Base-by-base conservation (phyloP, 2,888 invertebrate species). In the Amphipyra tragopoginis region DNA sequence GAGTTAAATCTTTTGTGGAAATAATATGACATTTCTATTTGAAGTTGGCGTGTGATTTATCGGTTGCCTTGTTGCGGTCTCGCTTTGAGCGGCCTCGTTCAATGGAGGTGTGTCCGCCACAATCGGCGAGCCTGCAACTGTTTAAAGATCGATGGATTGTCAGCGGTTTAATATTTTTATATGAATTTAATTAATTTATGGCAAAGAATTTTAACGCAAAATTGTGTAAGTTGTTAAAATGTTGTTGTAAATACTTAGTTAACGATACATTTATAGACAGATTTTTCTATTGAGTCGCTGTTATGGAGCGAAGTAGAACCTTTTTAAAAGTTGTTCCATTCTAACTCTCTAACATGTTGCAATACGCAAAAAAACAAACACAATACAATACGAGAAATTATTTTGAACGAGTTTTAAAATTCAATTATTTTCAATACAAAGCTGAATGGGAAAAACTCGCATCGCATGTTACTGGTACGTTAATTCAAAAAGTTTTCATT, bases 21-120 rank as follows among this genome's bases (percentile, higher is more conserved):
- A 94, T 95, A 95, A 95, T 95, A 94, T 95, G 95, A 95, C 95
- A 91, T 94, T 95, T 95, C 95, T 95, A 95, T 95, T 95, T 93
- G 93, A 94, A 94, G 95, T 93, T 92, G 89, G 86, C 88, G 86
- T 75, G 86, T 95, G 95, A 95, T 95, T 95, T 95, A 95, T 95
- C 90, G 94, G 93, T 81, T 87, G 88, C 88, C 87, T 87, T 89
- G 87, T 87, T 88, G 89, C 80, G 89, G 89, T 87, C 82, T 83
- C 81, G 83, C 77, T 82, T 82, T 81, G 77, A 82, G 78, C 78
- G 81, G 79, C 83, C 81, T 80, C 82, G 83, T 85, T 86, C 77
- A 83, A 81, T 79, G 76, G 83, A 88, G 87, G 86, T 87, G 86
- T 88, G 69, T 73, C 89, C 82, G 75, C 82, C 76, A 77, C 90